Conservation (phyloP, 2,888 invertebrate genomes). For the Orthosia cruda region DNA sequence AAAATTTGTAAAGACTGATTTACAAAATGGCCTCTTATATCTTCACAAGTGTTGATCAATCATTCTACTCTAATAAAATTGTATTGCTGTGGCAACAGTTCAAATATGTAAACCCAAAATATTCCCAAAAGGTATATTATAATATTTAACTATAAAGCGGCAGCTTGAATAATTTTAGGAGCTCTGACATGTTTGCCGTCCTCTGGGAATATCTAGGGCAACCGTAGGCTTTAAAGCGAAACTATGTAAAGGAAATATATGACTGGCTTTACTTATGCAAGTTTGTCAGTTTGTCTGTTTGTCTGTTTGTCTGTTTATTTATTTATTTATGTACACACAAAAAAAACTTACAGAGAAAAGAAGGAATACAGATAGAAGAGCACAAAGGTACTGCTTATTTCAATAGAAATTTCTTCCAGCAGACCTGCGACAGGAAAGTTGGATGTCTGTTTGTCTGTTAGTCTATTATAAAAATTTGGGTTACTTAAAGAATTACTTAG, state of each 20-base stretch:
- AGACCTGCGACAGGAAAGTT: too few relatives aligned
- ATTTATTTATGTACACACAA: too few relatives aligned
- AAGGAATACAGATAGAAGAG: too few relatives aligned
- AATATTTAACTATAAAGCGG: not conserved
- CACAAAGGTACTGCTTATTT: too few relatives aligned
- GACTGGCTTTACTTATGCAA: too few relatives aligned
- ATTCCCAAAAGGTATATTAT: not conserved
- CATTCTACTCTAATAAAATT: constrained; percentile 14
- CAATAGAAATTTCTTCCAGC: too few relatives aligned
- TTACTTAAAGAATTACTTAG: too few relatives aligned
- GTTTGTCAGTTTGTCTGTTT: too few relatives aligned
- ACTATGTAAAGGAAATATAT: not conserved
- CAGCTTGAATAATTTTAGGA: not conserved
- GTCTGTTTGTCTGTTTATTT: too few relatives aligned
- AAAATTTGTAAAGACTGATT: not conserved
- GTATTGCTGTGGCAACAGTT: not conserved
- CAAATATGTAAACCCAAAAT: not conserved
- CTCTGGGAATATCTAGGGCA: constrained; percentile 16
- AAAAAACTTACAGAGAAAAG: too few relatives aligned
- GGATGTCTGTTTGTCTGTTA: too few relatives aligned
- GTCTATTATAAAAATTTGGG: too few relatives aligned
- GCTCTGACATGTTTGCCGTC: constrained; percentile 9
- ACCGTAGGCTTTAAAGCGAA: constrained; percentile 7
- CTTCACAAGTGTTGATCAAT: not conserved
- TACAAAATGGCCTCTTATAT: not conserved